Conservation (phyloP, 2,797 vertebrate genomes). For the Melanitta fusca region DNA sequence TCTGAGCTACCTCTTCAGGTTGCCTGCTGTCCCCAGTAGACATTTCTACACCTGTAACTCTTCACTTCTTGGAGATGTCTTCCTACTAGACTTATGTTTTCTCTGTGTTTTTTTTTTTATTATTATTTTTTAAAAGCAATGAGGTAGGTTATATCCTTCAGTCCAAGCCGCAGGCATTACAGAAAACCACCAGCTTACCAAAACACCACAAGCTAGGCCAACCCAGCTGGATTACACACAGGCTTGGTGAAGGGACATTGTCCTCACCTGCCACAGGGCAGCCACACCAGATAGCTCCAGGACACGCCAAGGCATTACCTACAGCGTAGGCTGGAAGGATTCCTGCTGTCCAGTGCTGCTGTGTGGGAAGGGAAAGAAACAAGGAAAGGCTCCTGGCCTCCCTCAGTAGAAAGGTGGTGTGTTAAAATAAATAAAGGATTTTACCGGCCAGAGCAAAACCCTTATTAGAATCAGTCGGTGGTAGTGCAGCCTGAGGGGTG, state of each 20-base stretch:
- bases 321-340: not conserved
- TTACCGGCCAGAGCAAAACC: constrained; percentile 29
- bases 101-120: too few relatives aligned
- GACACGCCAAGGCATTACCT: constrained; percentile 11
- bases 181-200: not conserved
- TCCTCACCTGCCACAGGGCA: not conserved
- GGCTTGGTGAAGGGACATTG: not conserved
- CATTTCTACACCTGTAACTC: not conserved
- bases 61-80: not conserved
- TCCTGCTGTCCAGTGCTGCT: not conserved
- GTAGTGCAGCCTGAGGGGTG: constrained; percentile 32
- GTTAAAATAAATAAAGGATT: constrained; percentile 44
- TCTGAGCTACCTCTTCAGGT: not conserved
- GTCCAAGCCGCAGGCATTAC: not conserved
- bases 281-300: not conserved
- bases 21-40: not conserved
- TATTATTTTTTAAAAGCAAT: not conserved
- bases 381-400: not conserved
- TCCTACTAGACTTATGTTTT: not conserved
- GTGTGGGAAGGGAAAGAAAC: not conserved
- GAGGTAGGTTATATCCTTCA: not conserved
- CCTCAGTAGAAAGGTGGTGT: constrained; percentile 14
- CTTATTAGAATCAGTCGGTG: constrained; percentile 37
- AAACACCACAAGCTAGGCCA: not conserved
- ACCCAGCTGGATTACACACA: not conserved